Evolutionary conservation across 1,140 invertebrate genomes (phyloP).

Genomic region (Nephotettix cincticeps): DNA sequence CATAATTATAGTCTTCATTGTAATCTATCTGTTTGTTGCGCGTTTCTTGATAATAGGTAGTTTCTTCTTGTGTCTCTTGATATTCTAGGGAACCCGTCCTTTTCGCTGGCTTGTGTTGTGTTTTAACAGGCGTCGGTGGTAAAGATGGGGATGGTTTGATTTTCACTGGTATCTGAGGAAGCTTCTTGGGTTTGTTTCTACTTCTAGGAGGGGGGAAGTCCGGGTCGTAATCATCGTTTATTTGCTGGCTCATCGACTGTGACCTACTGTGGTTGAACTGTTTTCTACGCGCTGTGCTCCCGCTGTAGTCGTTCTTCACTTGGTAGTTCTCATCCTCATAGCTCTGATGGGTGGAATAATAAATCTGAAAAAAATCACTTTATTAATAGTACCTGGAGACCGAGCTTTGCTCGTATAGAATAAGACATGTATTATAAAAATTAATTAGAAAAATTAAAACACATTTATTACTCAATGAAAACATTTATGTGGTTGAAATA

Average conservation of each 20-base stretch:
- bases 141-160: constrained; percentile 45
- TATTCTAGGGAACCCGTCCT: constrained; percentile 39
- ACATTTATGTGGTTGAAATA: no score
- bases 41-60: constrained; percentile 31
- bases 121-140: constrained; percentile 37
- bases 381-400: no score
- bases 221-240: constrained; percentile 39
- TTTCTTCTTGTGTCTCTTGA: constrained; percentile 31
- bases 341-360: constrained; percentile 40
- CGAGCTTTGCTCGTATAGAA: no score
- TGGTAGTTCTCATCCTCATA: constrained; percentile 42
- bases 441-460: no score
- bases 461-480: no score
- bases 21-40: constrained; percentile 45
- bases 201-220: constrained; percentile 45
- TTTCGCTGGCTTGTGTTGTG: constrained; percentile 39
- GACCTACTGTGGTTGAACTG: constrained; percentile 44
- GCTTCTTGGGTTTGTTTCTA: constrained; percentile 43
- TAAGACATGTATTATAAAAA: no score
- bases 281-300: constrained; percentile 36
- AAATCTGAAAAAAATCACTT: constrained; percentile 32
- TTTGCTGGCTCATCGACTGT: constrained; percentile 34
- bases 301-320: constrained; percentile 29
- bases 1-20: constrained; percentile 70
- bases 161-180: constrained; percentile 43